Evolutionary conservation across 2,797 vertebrate species (phyloP).

Genomic region (Platalea minor): DNA sequence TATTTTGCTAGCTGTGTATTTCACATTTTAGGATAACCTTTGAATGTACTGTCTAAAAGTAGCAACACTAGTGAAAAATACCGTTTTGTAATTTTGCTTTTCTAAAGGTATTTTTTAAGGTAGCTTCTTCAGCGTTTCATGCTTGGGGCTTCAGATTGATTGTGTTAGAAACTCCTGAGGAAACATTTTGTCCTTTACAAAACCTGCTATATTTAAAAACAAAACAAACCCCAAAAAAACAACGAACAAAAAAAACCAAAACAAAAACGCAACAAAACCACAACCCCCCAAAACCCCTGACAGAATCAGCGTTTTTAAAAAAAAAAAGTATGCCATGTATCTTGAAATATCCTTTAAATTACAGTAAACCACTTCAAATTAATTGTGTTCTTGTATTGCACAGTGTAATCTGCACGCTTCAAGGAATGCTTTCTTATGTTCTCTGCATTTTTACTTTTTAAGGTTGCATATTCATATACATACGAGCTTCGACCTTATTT

Average conservation of each 20-base stretch:
- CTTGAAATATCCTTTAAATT: not conserved
- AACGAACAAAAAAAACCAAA: not conserved
- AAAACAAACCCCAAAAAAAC: too few relatives aligned
- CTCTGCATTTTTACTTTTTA: conserved; percentile 20
- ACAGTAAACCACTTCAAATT: not conserved
- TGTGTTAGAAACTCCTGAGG: not conserved
- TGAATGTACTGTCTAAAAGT: not conserved
- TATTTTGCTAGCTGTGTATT: not conserved
- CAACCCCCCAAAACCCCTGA: fast-evolving
- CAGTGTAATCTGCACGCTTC: not conserved
- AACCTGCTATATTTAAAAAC: not conserved
- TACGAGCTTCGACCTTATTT: conserved; percentile 98
- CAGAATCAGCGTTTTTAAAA: not conserved
- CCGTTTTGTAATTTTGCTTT: not conserved
- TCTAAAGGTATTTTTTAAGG: not conserved
- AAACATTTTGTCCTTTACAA: not conserved
- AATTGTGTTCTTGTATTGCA: not conserved
- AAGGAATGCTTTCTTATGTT: not conserved
- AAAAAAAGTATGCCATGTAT: not conserved
- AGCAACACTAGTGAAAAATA: not conserved
- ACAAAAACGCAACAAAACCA: not conserved
- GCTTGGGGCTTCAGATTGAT: not conserved
- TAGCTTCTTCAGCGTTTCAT: not conserved
- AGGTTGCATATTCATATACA: conserved; percentile 99
- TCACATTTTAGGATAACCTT: not conserved